Evolutionary conservation across 1,140 invertebrate species (phyloP).

Genomic region (Pararge aegeria): DNA sequence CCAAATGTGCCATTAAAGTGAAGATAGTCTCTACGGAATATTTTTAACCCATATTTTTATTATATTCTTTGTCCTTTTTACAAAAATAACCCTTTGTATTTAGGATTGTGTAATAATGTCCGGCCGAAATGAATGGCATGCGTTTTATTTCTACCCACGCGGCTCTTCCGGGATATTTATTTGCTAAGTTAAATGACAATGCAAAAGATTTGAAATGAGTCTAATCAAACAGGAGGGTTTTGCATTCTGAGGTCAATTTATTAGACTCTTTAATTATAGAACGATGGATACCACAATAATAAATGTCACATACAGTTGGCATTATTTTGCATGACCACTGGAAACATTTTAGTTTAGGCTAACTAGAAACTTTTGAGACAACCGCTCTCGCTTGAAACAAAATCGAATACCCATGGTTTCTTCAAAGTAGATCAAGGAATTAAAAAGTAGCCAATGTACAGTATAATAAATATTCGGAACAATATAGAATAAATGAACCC

Average conservation of each 20-base stretch:
- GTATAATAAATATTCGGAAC: neutral
- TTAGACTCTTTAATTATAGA: neutral
- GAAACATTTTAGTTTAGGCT: too few species aligned
- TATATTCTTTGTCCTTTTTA: conserved; percentile 36
- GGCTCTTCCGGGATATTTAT: conserved; percentile 8
- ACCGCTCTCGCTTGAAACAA: too few species aligned
- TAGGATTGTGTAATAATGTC: conserved; percentile 8
- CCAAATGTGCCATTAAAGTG: conserved; percentile 59
- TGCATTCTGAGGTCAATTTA: neutral
- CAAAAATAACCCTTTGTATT: conserved; percentile 16
- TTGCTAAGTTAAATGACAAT: neutral
- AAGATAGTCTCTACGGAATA: conserved; percentile 59
- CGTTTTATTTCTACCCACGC: conserved; percentile 4
- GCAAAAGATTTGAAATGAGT: conserved; percentile 2
- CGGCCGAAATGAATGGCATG: neutral
- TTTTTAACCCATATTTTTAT: conserved; percentile 52
- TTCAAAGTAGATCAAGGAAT: too few species aligned
- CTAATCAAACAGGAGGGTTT: neutral
- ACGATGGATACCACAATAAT: too few species aligned
- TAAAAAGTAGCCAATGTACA: too few species aligned
- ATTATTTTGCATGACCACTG: too few species aligned
- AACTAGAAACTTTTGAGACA: too few species aligned
- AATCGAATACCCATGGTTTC: too few species aligned
- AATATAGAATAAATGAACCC: neutral
- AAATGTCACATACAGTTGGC: too few species aligned